phyloP scores from a whole-genome alignment of 2,888 invertebrate genomes.

The Agrotis ipsilon region DNA sequence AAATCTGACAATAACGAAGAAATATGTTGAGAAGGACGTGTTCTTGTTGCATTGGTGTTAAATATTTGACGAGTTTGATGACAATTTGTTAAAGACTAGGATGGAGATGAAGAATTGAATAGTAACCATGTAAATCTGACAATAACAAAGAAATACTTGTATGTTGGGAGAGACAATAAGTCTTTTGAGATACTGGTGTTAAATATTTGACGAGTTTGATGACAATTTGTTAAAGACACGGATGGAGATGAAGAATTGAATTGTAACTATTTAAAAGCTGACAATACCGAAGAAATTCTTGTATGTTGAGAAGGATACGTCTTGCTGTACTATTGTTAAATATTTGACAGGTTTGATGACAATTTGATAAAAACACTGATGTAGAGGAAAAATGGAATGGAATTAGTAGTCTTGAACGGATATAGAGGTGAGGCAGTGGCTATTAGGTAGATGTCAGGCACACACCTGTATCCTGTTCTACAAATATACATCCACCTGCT shows the following conservation, averaged over 20 bases:
- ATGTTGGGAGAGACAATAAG: conserved; percentile 46
- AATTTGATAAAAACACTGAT: no score
- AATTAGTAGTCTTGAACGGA: neutral
- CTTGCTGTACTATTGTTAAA: conserved; percentile 10
- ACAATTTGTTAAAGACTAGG: conserved; percentile 13
- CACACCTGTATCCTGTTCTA: conserved; percentile 44
- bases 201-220: conserved; percentile 5
- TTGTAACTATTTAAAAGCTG: no score
- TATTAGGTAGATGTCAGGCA: conserved; percentile 25
- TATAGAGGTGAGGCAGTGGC: neutral
- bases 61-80: conserved; percentile 32
- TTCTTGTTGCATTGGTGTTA: conserved; percentile 37
- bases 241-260: neutral
- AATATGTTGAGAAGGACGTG: conserved; percentile 51
- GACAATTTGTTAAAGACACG: conserved; percentile 17
- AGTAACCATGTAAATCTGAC: neutral
- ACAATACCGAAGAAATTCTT: neutral
- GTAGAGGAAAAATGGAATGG: neutral
- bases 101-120: neutral
- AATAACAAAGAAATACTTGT: neutral
- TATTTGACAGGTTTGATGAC: no score
- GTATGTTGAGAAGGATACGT: conserved; percentile 43
- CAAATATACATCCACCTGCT: conserved; percentile 38
- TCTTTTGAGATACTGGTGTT: conserved; percentile 22
- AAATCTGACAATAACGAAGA: conserved; percentile 60